Conservation (phyloP, 2,797 vertebrate species). For the Paratrypauchen microcephalus region DNA sequence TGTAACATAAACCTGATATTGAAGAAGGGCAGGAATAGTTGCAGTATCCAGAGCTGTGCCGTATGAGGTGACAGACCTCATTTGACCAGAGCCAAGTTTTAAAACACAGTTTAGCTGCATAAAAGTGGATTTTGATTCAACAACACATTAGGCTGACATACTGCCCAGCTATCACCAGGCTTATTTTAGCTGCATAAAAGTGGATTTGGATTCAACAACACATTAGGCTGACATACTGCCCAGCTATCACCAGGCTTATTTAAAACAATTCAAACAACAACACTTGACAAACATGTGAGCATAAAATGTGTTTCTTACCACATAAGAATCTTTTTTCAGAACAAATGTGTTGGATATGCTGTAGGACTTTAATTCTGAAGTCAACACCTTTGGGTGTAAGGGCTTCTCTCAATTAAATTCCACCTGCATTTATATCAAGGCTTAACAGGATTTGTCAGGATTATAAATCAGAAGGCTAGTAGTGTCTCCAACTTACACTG, state of each 20-base stretch:
- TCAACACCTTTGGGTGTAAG: neutral
- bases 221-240: neutral
- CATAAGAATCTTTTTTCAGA: neutral
- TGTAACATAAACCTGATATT: slow-evolving; percentile 68
- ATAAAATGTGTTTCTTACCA: neutral
- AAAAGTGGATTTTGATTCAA: neutral
- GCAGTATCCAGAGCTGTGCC: slow-evolving; percentile 55
- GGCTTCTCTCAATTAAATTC: neutral
- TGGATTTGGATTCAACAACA: slow-evolving; percentile 1
- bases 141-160: neutral
- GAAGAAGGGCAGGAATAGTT: slow-evolving; percentile 69
- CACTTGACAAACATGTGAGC: neutral
- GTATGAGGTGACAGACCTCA: slow-evolving; percentile 63
- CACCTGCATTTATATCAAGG: neutral
- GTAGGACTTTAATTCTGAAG: neutral
- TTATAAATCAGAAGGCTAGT: neutral
- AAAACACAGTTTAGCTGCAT: slow-evolving; percentile 18
- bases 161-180: neutral
- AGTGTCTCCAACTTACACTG: slow-evolving; percentile 39
- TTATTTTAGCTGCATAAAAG: neutral
- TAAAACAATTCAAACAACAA: neutral
- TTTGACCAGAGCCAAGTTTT: slow-evolving; percentile 56
- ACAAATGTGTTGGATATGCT: neutral
- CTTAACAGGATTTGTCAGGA: neutral
- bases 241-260: neutral